Base-by-base conservation (phyloP, 2,888 invertebrate species). In the Malacosoma neustria region DNA sequence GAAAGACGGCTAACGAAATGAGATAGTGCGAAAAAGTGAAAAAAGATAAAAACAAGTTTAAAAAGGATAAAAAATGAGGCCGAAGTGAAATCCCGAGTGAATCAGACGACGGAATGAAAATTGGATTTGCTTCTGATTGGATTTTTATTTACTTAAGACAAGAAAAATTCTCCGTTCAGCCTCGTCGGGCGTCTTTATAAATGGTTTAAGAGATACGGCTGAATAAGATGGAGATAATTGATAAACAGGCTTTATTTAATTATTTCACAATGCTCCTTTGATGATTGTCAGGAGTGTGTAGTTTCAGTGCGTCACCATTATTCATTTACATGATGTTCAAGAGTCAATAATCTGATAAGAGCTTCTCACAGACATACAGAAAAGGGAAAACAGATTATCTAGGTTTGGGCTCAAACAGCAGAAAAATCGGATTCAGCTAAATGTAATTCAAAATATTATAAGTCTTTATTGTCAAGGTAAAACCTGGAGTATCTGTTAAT, bases 91-190 rank as follows among this genome's bases (percentile, higher is more conserved):
- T 76, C 79, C 79, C 75, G 61, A 54, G 73, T 61, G 81, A 71
- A 71, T 76, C 79, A 69, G 46, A 55, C 68, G 77, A 65, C 75
- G 72, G 71, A 77, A 84, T 82, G 81, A 84, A 85, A 85, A 82
- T 85, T 84, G 84, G 75, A 84, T 85, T 84, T 80, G 70, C 69
- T 59, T 64, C 77, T 84, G 84, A 85, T 85, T 85, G 84, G 84
- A 84, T 81, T 84, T 84, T 84, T 85, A 85, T 85, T 85, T 84
- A 84, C 84, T 84, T 84, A 85, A 84, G 84, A 84, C 84, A 84
- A 85, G 84, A 84, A 82, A 80, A 82, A 80, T 79, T 80, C 68
- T 60, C 65, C 51, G 48, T 52, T 51, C 46, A 51, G 52, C 43
- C 46, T 46, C 52, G 51, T 52, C 50, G 55, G 59, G 68, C 72